Conservation (phyloP, 2,888 invertebrate genomes). For the Phalangium opilio region DNA sequence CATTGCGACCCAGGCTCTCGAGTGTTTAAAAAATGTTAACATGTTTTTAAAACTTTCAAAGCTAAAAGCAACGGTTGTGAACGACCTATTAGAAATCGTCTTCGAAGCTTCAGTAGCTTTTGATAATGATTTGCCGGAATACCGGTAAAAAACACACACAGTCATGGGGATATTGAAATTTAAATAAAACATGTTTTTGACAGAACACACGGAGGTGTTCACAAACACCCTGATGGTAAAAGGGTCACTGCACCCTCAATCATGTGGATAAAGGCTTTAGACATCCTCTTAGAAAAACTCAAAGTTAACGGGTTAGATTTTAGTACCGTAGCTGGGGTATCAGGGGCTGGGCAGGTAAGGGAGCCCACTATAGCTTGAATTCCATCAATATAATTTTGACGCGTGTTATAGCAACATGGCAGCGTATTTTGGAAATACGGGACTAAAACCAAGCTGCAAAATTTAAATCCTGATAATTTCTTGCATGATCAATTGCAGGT, state of each 20-base stretch:
- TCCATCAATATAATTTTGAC: too few species aligned
- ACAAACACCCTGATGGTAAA: conserved; percentile 37
- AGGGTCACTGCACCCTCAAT: conserved; percentile 63
- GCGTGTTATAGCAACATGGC: conserved; percentile 98
- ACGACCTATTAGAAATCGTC: conserved; percentile 51
- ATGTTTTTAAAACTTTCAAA: conserved; percentile 35
- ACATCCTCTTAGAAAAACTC: conserved; percentile 71
- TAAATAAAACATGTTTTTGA: conserved; percentile 10
- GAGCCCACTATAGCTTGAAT: too few species aligned
- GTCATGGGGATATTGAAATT: too few species aligned
- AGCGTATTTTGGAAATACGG: conserved; percentile 86
- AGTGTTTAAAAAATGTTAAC: conserved; percentile 9
- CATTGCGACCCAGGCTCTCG: conserved; percentile 4
- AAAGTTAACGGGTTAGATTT: conserved; percentile 68
- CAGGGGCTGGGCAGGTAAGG: conserved; percentile 76
- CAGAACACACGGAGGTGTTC: conserved; percentile 47
- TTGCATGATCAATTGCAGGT: conserved; percentile 66
- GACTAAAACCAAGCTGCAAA: conserved; percentile 45
- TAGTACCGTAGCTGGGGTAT: conserved; percentile 60
- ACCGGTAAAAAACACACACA: conserved; percentile 49
- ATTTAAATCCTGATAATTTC: conserved; percentile 54
- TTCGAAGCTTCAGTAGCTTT: conserved; percentile 72
- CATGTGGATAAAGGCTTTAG: conserved; percentile 92
- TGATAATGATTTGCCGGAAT: conserved; percentile 85
- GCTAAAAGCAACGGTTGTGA: conserved; percentile 77